A percentile compares a stretch with the other conserved stretches of the same genome.
Conservation (phyloP, 2,797 vertebrate species). For the Parambassis ranga region DNA sequence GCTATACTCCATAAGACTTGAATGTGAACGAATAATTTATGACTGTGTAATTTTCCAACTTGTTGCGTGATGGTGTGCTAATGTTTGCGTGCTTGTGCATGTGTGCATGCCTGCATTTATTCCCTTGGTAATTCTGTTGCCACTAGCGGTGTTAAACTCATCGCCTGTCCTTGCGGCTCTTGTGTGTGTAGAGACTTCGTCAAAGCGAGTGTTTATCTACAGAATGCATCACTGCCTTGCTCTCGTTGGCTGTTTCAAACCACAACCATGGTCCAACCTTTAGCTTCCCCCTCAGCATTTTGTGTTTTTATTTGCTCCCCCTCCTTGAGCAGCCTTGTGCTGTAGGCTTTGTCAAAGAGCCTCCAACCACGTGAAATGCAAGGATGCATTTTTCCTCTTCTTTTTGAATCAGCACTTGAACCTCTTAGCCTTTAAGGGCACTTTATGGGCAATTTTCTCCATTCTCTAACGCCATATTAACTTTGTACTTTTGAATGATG, state of each 20-base stretch:
- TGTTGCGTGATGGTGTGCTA: too few species aligned
- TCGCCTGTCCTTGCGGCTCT: slow-evolving; percentile 20
- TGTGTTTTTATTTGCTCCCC: slow-evolving; percentile 15
- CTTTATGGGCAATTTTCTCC: not conserved
- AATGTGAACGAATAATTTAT: too few species aligned
- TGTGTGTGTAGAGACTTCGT: slow-evolving; percentile 40
- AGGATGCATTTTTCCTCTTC: slow-evolving; percentile 5
- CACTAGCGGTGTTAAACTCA: slow-evolving; percentile 21
- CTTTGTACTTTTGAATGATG: not conserved
- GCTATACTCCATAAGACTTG: too few species aligned
- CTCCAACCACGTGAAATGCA: not conserved
- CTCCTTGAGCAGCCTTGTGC: slow-evolving; percentile 19
- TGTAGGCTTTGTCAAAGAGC: not conserved
- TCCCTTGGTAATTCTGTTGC: slow-evolving; percentile 5
- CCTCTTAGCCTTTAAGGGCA: too few species aligned
- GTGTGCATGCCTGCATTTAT: slow-evolving; percentile 10
- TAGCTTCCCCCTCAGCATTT: slow-evolving; percentile 13
- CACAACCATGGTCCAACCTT: slow-evolving; percentile 16
- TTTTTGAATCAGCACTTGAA: not conserved
- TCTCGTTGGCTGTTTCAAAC: slow-evolving; percentile 23
- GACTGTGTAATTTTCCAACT: too few species aligned
- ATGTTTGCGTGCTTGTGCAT: too few species aligned
- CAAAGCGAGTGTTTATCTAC: slow-evolving; percentile 42
- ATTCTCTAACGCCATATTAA: not conserved
- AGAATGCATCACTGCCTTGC: slow-evolving; percentile 12